Percentiles rank a stretch among this genome's conserved stretches.
Evolutionary conservation across 2,888 invertebrate species (phyloP).

Genomic region (Agrochola macilenta): DNA sequence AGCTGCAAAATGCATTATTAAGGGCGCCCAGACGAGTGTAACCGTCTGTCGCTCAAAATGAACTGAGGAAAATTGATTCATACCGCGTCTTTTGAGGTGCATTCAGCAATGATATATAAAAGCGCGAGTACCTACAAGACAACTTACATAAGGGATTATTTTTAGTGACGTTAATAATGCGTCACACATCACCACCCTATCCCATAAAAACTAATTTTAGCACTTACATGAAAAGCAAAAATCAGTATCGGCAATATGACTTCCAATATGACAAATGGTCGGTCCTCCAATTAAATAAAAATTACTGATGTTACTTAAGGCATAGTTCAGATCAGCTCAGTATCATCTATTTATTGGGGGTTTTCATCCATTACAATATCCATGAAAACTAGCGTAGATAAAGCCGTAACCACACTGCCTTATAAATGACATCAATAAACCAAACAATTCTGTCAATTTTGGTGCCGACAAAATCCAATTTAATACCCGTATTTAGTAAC

Average conservation of each 20-base stretch:
- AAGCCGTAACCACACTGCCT: neutral
- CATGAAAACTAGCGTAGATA: too few species aligned
- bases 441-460: constrained; percentile 1
- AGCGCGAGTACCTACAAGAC: too few species aligned
- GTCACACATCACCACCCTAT: neutral
- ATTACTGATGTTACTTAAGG: neutral
- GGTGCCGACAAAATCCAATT: constrained; percentile 5
- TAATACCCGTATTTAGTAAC: constrained; percentile 11
- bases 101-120: too few species aligned
- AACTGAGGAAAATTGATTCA: neutral
- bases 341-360: neutral
- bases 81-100: neutral
- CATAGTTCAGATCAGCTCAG: neutral
- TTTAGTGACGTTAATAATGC: neutral
- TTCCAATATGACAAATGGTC: neutral
- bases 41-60: neutral
- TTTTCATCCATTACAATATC: neutral
- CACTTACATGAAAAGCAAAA: neutral
- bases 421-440: neutral
- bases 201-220: neutral
- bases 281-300: neutral
- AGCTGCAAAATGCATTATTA: constrained; percentile 1
- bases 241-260: neutral
- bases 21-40: neutral
- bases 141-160: too few species aligned